Conservation (phyloP, 1,140 invertebrate species). For the Tribolium castaneum region DNA sequence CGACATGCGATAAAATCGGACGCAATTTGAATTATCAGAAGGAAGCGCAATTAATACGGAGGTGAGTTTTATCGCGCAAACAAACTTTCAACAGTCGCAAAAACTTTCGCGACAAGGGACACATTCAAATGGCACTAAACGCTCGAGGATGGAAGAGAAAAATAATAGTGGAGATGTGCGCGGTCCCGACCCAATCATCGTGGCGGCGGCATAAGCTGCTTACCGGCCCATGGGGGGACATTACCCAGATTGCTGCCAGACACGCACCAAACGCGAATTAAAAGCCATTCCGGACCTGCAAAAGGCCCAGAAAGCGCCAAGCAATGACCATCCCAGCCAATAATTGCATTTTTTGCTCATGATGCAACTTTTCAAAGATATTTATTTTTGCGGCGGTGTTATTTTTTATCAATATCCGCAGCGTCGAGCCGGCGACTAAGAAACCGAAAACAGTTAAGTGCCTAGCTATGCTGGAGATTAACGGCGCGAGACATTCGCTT, state of each 20-base stretch:
- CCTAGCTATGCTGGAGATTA: slow-evolving; percentile 14
- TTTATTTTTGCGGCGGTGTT: slow-evolving; percentile 1
- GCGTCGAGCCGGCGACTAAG: neutral
- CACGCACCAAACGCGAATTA: slow-evolving; percentile 51
- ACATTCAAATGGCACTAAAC: slow-evolving; percentile 53
- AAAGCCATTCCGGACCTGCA: slow-evolving; percentile 44
- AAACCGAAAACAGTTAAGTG: slow-evolving; percentile 23
- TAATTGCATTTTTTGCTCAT: too few species aligned
- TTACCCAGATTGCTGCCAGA: slow-evolving; percentile 54
- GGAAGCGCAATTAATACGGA: slow-evolving; percentile 5
- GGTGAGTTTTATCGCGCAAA: slow-evolving; percentile 37
- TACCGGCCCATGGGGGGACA: slow-evolving; percentile 54
- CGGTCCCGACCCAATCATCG: slow-evolving; percentile 52
- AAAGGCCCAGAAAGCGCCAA: too few species aligned
- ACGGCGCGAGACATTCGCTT: slow-evolving; percentile 30
- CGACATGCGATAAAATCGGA: slow-evolving; percentile 1
- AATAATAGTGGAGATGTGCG: slow-evolving; percentile 51
- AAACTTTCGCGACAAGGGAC: slow-evolving; percentile 49
- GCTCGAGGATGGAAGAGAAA: slow-evolving; percentile 49
- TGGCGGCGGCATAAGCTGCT: slow-evolving; percentile 51
- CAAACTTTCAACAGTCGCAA: slow-evolving; percentile 46
- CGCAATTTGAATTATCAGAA: neutral
- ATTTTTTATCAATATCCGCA: neutral
- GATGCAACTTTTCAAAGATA: too few species aligned
- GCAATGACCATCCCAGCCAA: too few species aligned